A percentile compares a stretch with the other conserved stretches of the same genome.
Evolutionary conservation across 2,888 invertebrate species (phyloP).

Genomic region (Amphiduros pacificus): DNA sequence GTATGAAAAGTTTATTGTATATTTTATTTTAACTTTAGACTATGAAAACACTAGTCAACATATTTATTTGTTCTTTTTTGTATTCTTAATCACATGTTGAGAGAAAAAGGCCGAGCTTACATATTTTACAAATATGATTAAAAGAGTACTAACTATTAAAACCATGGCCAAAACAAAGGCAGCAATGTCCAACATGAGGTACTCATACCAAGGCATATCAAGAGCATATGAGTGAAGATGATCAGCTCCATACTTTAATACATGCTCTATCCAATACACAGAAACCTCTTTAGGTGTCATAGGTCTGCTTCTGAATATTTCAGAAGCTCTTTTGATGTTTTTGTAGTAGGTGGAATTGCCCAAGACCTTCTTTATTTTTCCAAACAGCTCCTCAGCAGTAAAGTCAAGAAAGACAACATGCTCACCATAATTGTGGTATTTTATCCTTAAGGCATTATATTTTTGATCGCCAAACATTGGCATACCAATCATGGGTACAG

Average conservation of each 20-base stretch:
- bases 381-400: neutral
- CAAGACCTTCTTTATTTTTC: neutral
- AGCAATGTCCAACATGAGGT: conserved; percentile 1
- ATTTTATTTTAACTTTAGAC: too few species aligned
- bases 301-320: neutral
- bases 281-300: conserved; percentile 4
- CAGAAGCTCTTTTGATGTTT: neutral
- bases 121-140: too few species aligned
- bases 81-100: too few species aligned
- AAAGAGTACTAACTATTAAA: too few species aligned
- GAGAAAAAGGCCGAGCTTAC: too few species aligned
- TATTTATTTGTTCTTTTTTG: too few species aligned
- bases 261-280: conserved; percentile 10
- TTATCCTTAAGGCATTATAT: neutral
- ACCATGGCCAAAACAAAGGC: conserved; percentile 2
- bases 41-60: too few species aligned
- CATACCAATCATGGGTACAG: conserved; percentile 6
- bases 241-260: neutral
- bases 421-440: neutral
- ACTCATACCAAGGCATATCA: conserved; percentile 10
- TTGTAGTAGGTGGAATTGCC: neutral
- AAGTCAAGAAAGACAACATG: neutral
- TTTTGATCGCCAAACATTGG: conserved; percentile 3
- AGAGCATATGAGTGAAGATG: conserved; percentile 8
- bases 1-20: too few species aligned